Base-by-base conservation (phyloP, 2,797 vertebrate genomes). In the Sebastolobus altivelis region DNA sequence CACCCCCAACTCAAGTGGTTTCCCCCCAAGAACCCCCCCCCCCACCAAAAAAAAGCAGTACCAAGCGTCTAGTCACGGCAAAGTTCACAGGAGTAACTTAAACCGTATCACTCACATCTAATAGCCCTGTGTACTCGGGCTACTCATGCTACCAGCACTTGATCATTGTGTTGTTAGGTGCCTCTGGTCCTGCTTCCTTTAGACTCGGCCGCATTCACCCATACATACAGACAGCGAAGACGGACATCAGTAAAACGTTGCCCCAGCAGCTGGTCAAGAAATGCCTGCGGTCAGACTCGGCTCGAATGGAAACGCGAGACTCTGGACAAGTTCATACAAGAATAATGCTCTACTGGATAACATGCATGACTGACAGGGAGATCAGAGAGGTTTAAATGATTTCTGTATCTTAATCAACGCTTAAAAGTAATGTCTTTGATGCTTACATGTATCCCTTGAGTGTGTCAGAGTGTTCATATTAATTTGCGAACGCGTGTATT, bases 51-150 rank as follows among this genome's bases (percentile, higher is more conserved):
- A 25, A 56, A 80, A 87, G 72, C 75, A 77, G 80, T 31, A 81
- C 79, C 81, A 66, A 87, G 77, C 59, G 65, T 78, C 72, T 77
- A 91, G 87, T 90, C 88, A 79, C 90, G 70, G 84, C 87, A 86
- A 88, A 92, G 89, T 92, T 95, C 92, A 93, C 80, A 82, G 75
- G 87, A 85, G 83, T 76, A 82, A 92, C 93, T 93, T 94, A 90
- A 93, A 94, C 92, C 88, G n/a, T 95, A 95, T 95, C 93, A 79
- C 87, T 93, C 88, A 83, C 92, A 91, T 87, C 91, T 95, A 94
- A 96, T 93, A 94, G 93, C 89, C 78, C 85, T 86, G 89, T 87
- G 87, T 92, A 71, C 89, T 89, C 75, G 60, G 77, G 84, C 89
- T 89, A 49, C 85, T 93, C 85, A 83, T 88, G 88, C 90, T 89